Evolutionary conservation across 2,888 invertebrate species (phyloP), one percentile per base, ranked within the genome.

Genomic region (Eupithecia insigniata): DNA sequence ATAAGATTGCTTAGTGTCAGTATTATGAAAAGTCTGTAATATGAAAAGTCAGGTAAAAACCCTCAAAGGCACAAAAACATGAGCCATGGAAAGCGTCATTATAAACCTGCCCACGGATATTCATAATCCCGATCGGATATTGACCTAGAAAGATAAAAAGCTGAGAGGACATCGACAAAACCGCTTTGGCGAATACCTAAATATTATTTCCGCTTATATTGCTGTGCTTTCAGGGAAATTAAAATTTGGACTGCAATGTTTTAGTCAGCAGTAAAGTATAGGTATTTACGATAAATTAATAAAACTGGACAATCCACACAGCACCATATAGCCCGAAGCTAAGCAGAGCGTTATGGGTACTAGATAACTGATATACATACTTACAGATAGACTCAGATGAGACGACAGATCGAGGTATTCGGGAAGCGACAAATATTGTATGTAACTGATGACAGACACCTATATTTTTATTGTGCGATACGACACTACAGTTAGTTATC

Each of bases 51-150:
- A 55, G 22, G 55, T 14, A 55, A 26, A 55, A 51, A 4, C 55
- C 26, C 64, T 22, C 36, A 64, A 64, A 22, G 22, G 64, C 1
- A 22, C 36, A 36, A 64, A 34, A 67, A 55, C 51, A 51, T 51
- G 32, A 22, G 18, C 22, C 26, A 67, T 36, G 36, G 36, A 12
- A 64, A 16, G 26, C 26, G 64, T 64, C 26, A 67, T 46, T 69
- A 66, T 51, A 74, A 64, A 69, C 58, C 65, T 64, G 60, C 71
- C 69, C 65, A 30, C 67, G 74, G 74, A 74, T 72, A 71, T 71
- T 67, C 62, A 71, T 67, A 74, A 74, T 71, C 69, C 74, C 71
- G 74, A 65, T 74, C 74, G 74, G 74, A 74, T 67, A 74, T 74
- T 74, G 62, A 46, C 62, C 58, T 34, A 58, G 74, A 34, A 43